Base-by-base conservation (phyloP, 1,140 invertebrate species). In the Aphaenogaster floridana region DNA sequence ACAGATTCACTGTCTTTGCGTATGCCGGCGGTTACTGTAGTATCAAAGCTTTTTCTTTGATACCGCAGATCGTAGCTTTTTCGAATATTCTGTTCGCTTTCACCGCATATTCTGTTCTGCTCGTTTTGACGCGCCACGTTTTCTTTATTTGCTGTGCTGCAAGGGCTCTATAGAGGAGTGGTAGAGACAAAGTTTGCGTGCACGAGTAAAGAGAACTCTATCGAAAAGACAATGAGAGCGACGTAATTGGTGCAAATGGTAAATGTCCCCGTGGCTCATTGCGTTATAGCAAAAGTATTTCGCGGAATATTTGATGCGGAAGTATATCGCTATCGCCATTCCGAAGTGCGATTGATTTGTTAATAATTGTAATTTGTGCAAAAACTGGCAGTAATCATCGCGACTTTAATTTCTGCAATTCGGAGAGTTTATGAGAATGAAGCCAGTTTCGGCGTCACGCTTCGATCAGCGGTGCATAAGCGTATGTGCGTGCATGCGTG, bases 1-100 rank as follows among this genome's bases (percentile, higher is more conserved):
- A 71, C 15, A n/a, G 3, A 50, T 61, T 74, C 54, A 52, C 17
- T 34, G 34, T 76, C n/a, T 84, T 59, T 84, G 42, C 28, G 9
- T 74, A 69, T 50, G 69, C 72, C 57, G 42, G 36, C 21, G 9
- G 54, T 54, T 83, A 74, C 80, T 72, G 28, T 61, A 42, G 88
- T 87, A 85, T 81, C 57, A 78, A 77, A 87, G 88, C 80, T 74
- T 88, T 89, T 88, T 89, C 88, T 89, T 89, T 86, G 87, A 36
- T 88, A 90, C 77, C 45, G 48, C 52, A 71, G 45, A n/a, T 86
- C 3, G 57, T 86, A 66, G 90, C 86, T 91, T 90, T 83, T 80
- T 74, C 54, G 74, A 81, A 68, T 86, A 63, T 85, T 91, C 57
- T 89, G 78, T 88, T 91, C 78, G 83, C 86, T 92, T 91, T 85